These are phyloP conservation scores for Aelia acuminata DNA, from an alignment of 2,888 invertebrate genomes.

Conservation along the genomic window DNA sequence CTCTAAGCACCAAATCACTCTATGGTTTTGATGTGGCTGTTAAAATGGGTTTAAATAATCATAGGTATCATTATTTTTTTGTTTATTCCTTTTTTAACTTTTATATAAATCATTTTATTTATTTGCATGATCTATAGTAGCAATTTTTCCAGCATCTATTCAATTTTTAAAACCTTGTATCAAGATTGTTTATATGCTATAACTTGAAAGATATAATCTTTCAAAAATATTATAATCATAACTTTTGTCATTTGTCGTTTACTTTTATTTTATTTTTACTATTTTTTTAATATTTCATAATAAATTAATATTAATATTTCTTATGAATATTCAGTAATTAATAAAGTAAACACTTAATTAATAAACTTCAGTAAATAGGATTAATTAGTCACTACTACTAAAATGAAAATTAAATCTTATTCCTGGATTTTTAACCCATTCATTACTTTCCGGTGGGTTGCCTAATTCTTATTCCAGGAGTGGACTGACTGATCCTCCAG, in stretches of 20 bases:
- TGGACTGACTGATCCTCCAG: too few species aligned
- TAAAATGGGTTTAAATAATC: constrained; percentile 37
- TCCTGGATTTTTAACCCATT: too few species aligned
- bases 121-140: not conserved
- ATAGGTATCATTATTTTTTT: constrained; percentile 23
- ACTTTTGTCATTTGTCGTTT: not conserved
- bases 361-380: too few species aligned
- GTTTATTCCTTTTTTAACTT: not conserved
- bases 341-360: too few species aligned
- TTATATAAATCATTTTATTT: not conserved
- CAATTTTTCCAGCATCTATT: not conserved
- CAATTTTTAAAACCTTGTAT: not conserved
- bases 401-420: too few species aligned
- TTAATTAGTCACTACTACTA: too few species aligned
- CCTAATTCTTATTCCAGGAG: too few species aligned
- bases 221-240: not conserved
- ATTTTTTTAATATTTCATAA: too few species aligned
- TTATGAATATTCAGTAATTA: not conserved
- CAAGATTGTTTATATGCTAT: not conserved
- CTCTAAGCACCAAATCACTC: constrained; percentile 12
- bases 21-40: constrained; percentile 49
- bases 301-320: not conserved
- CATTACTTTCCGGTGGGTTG: too few species aligned
- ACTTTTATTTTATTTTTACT: not conserved
- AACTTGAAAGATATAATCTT: not conserved